These are phyloP conservation scores for Monodelphis domestica DNA, from an alignment of 2,797 vertebrate species.

Conservation along the genomic window DNA sequence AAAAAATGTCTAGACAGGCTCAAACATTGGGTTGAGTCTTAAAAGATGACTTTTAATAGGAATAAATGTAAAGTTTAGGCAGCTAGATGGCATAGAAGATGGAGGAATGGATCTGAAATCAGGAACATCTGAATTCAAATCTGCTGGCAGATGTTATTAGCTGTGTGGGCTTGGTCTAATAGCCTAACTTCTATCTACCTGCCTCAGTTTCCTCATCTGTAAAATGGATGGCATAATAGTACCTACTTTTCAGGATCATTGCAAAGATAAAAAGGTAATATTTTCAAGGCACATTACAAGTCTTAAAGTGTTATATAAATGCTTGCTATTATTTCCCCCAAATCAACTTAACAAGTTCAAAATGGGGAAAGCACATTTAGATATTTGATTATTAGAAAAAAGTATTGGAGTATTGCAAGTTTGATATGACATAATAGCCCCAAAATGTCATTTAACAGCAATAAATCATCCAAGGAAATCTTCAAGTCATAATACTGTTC, in stretches of 20 bases:
- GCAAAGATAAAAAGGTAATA: not conserved
- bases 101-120: not conserved
- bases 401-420: not conserved
- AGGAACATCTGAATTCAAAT: not conserved
- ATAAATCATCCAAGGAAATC: too few species aligned
- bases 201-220: not conserved
- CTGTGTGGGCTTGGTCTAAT: not conserved
- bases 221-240: not conserved
- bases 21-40: not conserved
- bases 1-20: not conserved
- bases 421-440: not conserved
- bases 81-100: not conserved
- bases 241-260: not conserved
- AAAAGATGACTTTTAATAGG: not conserved
- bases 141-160: not conserved
- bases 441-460: too few species aligned
- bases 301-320: slow-evolving; percentile 3
- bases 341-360: not conserved
- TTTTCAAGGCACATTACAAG: not conserved
- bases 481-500: not conserved
- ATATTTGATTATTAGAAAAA: not conserved
- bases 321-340: not conserved
- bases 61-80: not conserved
- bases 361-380: not conserved
- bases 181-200: not conserved